Evolutionary conservation across 2,888 invertebrate species (phyloP).

Genomic region (Ornithoptera priamus): DNA sequence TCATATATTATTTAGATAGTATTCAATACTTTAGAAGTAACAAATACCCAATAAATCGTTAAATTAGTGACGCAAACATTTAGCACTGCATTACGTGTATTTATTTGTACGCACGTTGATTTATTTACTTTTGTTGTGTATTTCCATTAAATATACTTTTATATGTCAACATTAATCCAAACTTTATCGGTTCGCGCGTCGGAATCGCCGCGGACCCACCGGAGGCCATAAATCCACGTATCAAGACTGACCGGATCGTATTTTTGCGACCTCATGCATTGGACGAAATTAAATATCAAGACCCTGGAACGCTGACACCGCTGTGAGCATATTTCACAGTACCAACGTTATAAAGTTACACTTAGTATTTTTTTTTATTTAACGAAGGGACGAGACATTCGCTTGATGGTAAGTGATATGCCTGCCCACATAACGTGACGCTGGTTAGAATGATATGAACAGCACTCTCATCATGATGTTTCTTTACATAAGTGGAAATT

Average conservation of each 20-base stretch:
- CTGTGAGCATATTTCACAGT: constrained; percentile 24
- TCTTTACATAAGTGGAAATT: too few species aligned
- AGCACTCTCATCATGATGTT: too few species aligned
- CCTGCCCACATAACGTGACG: too few species aligned
- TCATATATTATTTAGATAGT: background rate
- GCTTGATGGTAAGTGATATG: too few species aligned
- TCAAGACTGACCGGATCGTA: constrained; percentile 43
- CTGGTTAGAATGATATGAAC: too few species aligned
- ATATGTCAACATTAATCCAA: constrained; percentile 23
- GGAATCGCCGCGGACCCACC: constrained; percentile 24
- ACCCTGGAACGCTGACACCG: constrained; percentile 29
- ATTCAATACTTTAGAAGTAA: background rate
- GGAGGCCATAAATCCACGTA: constrained; percentile 56
- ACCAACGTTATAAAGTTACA: constrained; percentile 1
- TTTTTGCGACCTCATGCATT: constrained; percentile 34
- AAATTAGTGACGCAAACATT: background rate
- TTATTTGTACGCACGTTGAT: background rate
- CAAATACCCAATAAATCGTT: constrained; percentile 13
- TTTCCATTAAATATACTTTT: constrained; percentile 27
- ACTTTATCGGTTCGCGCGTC: constrained; percentile 26
- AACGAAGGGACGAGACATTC: too few species aligned
- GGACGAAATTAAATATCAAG: constrained; percentile 36
- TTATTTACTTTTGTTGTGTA: constrained; percentile 3
- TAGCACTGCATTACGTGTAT: constrained; percentile 5
- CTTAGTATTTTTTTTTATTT: too few species aligned